phyloP scores from a whole-genome alignment of 2,113 vertebrate species.

The Colinus virginianus region DNA sequence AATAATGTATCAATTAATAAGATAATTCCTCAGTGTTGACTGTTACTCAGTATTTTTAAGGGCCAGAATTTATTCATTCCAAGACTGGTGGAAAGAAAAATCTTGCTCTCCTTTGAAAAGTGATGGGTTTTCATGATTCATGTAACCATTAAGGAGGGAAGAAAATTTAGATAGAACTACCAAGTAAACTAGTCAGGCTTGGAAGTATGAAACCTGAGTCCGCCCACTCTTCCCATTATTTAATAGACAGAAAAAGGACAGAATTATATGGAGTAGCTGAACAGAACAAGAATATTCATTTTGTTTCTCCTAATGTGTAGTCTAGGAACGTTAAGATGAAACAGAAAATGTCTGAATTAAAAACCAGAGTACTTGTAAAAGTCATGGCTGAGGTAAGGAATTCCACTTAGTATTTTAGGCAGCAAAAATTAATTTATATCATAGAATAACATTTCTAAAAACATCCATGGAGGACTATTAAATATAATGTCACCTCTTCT shows the following conservation, averaged over 20 bases:
- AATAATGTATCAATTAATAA: neutral
- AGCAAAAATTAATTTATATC: neutral
- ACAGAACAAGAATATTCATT: neutral
- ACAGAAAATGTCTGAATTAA: fast-evolving
- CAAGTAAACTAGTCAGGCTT: neutral
- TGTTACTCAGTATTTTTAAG: neutral
- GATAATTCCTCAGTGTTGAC: neutral
- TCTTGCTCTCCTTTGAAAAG: neutral
- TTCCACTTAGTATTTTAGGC: neutral
- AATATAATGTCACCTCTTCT: neutral
- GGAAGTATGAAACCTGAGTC: neutral
- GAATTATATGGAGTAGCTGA: neutral
- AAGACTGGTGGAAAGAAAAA: neutral
- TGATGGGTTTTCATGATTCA: fast-evolving
- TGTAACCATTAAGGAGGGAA: neutral
- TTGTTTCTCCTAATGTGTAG: neutral
- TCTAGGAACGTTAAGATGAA: neutral
- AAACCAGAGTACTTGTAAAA: neutral
- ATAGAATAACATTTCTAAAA: neutral
- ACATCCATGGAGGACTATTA: fast-evolving
- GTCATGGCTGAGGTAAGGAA: fast-evolving
- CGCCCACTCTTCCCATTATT: neutral
- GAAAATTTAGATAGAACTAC: neutral
- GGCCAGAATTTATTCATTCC: fast-evolving
- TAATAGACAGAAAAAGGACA: fast-evolving